Evolutionary conservation across 2,113 vertebrate genomes (phyloP).

Genomic region (Gallinago media): DNA sequence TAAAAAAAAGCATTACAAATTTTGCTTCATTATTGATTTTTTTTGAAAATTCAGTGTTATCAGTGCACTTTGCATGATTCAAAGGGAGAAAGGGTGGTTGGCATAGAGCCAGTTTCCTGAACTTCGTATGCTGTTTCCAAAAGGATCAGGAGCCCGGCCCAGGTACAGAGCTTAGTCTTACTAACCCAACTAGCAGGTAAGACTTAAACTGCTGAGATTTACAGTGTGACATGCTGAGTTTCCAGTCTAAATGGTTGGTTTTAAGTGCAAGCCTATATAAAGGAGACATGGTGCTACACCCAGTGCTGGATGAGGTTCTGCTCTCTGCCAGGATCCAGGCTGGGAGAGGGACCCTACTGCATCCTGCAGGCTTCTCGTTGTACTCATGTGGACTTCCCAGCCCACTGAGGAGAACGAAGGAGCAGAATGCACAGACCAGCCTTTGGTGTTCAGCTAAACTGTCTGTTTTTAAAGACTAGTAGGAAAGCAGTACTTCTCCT

Average conservation of each 20-base stretch:
- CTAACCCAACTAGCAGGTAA: not conserved
- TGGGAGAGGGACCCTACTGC: not conserved
- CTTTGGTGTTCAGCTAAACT: not conserved
- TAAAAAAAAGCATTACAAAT: not conserved
- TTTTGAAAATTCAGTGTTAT: not conserved
- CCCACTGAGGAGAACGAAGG: not conserved
- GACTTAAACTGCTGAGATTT: not conserved
- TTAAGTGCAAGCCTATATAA: not conserved
- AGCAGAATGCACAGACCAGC: not conserved
- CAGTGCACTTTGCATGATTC: fast-evolving
- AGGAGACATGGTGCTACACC: fast-evolving
- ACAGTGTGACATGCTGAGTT: not conserved
- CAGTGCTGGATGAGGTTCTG: fast-evolving
- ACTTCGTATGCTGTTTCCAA: not conserved
- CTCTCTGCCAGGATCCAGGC: not conserved
- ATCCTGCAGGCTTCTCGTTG: fast-evolving
- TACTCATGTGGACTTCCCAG: not conserved
- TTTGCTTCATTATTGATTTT: not conserved
- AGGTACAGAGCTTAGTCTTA: not conserved
- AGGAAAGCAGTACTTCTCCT: not conserved
- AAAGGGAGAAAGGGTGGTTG: not conserved
- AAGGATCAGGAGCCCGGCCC: not conserved
- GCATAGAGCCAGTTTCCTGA: not conserved
- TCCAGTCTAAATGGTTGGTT: not conserved
- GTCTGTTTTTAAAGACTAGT: not conserved